Evolutionary conservation across 1,140 invertebrate species (phyloP).

Genomic region (Cydia strobilella): DNA sequence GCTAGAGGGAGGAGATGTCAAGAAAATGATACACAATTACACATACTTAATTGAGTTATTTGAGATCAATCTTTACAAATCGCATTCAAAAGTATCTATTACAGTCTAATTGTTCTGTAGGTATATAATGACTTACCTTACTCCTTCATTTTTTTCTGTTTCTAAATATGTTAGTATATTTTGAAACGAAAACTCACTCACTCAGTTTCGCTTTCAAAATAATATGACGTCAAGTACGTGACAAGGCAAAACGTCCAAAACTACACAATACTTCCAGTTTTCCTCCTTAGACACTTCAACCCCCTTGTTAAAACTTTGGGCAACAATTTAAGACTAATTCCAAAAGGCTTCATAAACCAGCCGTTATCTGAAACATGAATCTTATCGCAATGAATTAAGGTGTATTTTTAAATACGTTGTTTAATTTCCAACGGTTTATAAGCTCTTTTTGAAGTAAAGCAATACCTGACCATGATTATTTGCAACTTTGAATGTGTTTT

Average conservation of each 20-base stretch:
- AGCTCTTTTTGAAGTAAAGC: background rate
- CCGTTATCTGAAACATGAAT: background rate
- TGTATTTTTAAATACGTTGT: background rate
- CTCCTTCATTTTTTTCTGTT: no score
- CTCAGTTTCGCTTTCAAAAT: background rate
- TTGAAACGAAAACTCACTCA: no score
- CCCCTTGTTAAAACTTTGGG: background rate
- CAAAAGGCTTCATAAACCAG: background rate
- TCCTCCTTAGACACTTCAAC: background rate
- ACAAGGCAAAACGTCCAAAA: background rate
- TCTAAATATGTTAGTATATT: no score
- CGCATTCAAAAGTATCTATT: no score
- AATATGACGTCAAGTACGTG: background rate
- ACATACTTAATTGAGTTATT: no score
- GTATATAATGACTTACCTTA: no score
- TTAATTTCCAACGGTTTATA: background rate
- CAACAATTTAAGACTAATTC: background rate
- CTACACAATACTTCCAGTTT: background rate
- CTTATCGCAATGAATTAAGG: background rate
- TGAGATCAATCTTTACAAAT: no score
- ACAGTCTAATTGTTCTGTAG: no score
- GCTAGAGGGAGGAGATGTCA: no score
- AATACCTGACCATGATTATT: background rate
- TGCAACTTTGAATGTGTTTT: background rate
- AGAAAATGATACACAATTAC: no score